Conservation (phyloP, 1,140 invertebrate genomes). For the Lethrus apterus region DNA sequence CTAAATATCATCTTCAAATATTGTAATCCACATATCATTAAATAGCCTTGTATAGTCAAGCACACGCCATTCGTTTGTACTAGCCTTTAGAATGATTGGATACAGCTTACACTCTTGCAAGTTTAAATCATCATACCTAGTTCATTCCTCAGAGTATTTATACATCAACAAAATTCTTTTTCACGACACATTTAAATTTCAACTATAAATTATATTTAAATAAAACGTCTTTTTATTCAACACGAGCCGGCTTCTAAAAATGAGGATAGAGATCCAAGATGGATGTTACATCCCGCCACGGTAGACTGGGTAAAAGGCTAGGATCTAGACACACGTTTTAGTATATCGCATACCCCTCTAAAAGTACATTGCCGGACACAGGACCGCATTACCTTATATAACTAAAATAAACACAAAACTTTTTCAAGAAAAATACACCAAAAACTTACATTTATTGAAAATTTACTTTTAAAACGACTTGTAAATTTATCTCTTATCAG, state of each 20-base stretch:
- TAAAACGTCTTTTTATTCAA: conserved; percentile 23
- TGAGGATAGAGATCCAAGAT: conserved; percentile 40
- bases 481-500: too few relatives aligned
- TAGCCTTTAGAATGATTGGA: conserved; percentile 35
- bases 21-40: conserved; percentile 34
- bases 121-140: conserved; percentile 41
- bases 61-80: conserved; percentile 37
- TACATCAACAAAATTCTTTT: conserved; percentile 24
- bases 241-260: conserved; percentile 39
- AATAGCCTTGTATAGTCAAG: conserved; percentile 37
- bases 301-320: conserved; percentile 39
- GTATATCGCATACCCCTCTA: conserved; percentile 43
- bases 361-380: conserved; percentile 37
- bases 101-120: conserved; percentile 35
- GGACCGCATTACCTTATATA: conserved; percentile 1
- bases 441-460: too few relatives aligned
- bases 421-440: not conserved
- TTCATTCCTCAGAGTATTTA: conserved; percentile 36
- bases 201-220: conserved; percentile 21
- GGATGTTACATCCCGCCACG: conserved; percentile 44
- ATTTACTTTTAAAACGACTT: too few relatives aligned
- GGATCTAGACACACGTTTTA: conserved; percentile 34
- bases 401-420: not conserved
- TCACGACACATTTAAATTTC: conserved; percentile 29
- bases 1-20: conserved; percentile 38